A percentile compares a stretch with the other conserved stretches of the same genome.
phyloP scores from a whole-genome alignment of 2,888 invertebrate genomes.

The Cephus rjabovi region DNA sequence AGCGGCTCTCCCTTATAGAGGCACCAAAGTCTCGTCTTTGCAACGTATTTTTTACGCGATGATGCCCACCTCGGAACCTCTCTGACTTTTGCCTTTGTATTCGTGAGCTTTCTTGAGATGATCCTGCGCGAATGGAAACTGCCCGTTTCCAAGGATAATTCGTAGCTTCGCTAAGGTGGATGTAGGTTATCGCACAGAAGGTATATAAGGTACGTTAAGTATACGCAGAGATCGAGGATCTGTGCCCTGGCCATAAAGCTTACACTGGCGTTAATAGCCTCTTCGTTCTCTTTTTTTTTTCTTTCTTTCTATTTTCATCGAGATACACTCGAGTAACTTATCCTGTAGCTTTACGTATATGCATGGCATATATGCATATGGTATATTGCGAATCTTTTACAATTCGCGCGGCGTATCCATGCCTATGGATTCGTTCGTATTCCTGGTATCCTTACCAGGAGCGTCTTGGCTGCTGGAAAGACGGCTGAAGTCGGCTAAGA shows the following conservation, averaged over 20 bases:
- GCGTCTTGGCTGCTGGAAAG: not conserved
- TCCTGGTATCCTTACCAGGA: not conserved
- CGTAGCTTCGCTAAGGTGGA: not conserved
- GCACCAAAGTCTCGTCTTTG: constrained; percentile 22
- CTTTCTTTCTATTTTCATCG: not conserved
- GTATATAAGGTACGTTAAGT: not conserved
- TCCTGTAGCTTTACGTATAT: not conserved
- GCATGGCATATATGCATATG: not conserved
- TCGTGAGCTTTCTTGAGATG: not conserved
- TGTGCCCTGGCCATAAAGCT: not conserved
- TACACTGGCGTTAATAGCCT: not conserved
- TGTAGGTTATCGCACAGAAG: not conserved
- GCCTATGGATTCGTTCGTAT: not conserved
- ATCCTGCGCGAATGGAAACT: not conserved
- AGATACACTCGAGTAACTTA: not conserved
- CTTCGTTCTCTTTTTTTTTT: not conserved
- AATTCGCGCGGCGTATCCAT: not conserved
- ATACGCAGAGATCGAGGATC: not conserved
- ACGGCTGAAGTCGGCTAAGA: not conserved
- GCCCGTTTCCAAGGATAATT: not conserved
- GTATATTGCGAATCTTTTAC: not conserved
- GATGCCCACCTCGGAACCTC: not conserved
- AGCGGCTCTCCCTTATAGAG: constrained; percentile 48
- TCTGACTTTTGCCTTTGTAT: not conserved
- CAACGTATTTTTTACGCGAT: constrained; percentile 23